Conservation (phyloP, 2,113 vertebrate species). For the Dicentrarchus labrax region DNA sequence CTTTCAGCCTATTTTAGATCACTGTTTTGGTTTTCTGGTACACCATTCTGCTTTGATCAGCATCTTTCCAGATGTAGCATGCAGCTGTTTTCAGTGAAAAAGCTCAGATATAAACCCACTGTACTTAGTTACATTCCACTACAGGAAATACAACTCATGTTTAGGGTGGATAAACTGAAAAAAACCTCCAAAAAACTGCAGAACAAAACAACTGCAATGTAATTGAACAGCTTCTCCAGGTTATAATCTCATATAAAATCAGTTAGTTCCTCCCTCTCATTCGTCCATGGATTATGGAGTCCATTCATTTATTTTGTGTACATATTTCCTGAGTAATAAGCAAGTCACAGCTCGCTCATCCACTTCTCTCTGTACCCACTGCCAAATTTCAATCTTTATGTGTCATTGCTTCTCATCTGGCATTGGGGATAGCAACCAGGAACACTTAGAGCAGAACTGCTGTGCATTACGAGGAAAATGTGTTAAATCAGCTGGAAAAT, state of each 20-base stretch:
- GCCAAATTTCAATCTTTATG: neutral
- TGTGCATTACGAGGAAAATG: neutral
- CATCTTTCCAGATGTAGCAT: neutral
- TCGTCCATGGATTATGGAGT: conserved; percentile 26
- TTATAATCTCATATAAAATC: neutral
- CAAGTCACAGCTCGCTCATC: conserved; percentile 33
- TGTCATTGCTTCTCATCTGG: neutral
- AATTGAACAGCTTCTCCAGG: neutral
- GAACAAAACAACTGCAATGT: neutral
- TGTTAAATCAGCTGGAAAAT: neutral
- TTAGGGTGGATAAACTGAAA: neutral
- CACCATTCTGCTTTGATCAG: neutral
- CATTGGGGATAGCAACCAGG: neutral
- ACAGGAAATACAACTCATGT: neutral
- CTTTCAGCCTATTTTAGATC: neutral
- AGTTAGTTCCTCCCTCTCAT: neutral
- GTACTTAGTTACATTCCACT: neutral
- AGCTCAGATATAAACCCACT: neutral
- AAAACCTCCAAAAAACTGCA: neutral
- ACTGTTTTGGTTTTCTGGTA: neutral
- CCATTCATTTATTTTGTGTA: conserved; percentile 26
- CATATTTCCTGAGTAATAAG: conserved; percentile 32
- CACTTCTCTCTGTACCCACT: neutral
- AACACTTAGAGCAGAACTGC: too few species aligned
- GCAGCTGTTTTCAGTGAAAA: conserved; percentile 11